Percentiles rank a stretch among this genome's conserved stretches.
Evolutionary conservation across 2,797 vertebrate species (phyloP).

Genomic region (Rhinoraja longicauda): DNA sequence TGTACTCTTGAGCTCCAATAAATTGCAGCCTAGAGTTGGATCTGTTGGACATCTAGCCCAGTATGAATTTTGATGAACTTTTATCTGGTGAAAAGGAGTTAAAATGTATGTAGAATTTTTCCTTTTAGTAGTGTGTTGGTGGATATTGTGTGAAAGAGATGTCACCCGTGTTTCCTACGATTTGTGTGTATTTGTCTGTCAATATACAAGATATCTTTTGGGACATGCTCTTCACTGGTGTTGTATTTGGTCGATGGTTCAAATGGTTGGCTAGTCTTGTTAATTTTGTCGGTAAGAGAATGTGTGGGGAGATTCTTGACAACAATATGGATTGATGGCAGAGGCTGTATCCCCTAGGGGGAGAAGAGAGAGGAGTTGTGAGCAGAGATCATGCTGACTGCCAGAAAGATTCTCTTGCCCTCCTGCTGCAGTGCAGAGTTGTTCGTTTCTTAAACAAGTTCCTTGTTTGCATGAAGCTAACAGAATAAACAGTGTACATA

Average conservation of each 20-base stretch:
- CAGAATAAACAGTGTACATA: too few relatives aligned
- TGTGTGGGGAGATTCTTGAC: neutral
- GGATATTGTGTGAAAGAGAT: neutral
- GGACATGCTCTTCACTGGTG: neutral
- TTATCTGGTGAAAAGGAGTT: neutral
- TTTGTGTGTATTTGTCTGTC: neutral
- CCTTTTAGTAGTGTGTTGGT: neutral
- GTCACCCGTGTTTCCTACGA: neutral
- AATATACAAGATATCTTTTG: neutral
- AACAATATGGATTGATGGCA: neutral
- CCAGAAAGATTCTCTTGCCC: neutral
- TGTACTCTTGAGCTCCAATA: neutral
- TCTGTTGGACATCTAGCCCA: neutral
- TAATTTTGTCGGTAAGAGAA: neutral
- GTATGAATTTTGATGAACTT: neutral
- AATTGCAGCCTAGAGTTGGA: too few relatives aligned
- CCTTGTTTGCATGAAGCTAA: too few relatives aligned
- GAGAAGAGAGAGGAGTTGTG: neutral
- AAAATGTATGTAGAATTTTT: neutral
- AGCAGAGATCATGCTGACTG: neutral
- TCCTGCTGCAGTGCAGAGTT: neutral
- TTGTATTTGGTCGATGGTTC: neutral
- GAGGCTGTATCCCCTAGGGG: neutral
- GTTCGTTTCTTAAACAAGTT: too few relatives aligned
- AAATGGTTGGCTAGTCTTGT: neutral